A percentile compares a stretch with the other conserved stretches of the same genome.
Conservation (phyloP, 2,888 invertebrate species). For the Anthrax anthrax region DNA sequence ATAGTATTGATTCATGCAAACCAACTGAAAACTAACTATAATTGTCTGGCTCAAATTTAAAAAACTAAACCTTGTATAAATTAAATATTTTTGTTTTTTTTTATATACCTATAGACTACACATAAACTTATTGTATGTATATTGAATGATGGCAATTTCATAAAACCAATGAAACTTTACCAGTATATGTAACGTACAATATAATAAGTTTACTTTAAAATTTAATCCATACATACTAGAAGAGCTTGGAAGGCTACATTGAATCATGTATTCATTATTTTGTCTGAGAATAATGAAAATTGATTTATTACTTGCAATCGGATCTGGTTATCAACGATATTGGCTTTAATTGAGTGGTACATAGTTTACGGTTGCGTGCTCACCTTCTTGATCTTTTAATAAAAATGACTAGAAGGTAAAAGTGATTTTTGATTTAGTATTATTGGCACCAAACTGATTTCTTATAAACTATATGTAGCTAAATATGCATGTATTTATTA, state of each 20-base stretch:
- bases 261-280: background rate
- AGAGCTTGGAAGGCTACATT: background rate
- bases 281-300: conserved; percentile 14
- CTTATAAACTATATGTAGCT: conserved; percentile 1
- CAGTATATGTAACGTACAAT: no score
- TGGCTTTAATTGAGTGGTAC: conserved; percentile 17
- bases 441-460: conserved; percentile 16
- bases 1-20: conserved; percentile 15
- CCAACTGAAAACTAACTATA: conserved; percentile 4
- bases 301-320: conserved; percentile 16
- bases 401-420: conserved; percentile 16
- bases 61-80: no score
- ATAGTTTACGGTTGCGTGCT: conserved; percentile 16
- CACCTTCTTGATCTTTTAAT: conserved; percentile 3
- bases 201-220: no score
- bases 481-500: conserved; percentile 9
- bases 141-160: no score
- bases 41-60: no score
- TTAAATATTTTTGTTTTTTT: no score
- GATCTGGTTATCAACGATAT: conserved; percentile 16
- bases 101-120: no score
- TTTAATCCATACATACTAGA: no score
- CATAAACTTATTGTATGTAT: no score
- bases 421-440: conserved; percentile 18
- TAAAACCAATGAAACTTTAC: no score